phyloP scores from a whole-genome alignment of 2,113 vertebrate genomes.

The Oreochromis niloticus region DNA sequence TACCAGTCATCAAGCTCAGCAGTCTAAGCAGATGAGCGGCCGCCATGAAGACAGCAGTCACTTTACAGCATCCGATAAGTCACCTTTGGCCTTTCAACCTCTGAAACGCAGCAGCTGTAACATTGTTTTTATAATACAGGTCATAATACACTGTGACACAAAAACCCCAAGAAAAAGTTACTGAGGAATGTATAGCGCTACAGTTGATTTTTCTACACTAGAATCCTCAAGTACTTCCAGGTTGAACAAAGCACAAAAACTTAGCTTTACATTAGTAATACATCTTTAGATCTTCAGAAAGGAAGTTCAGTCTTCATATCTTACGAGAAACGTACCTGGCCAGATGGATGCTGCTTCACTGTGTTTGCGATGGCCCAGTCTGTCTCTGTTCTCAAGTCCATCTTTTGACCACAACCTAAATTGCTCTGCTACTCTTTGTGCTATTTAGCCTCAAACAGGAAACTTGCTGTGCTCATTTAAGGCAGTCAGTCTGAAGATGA shows the following conservation, averaged over 20 bases:
- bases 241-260: background rate
- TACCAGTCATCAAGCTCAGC: background rate
- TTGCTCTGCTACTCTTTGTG: background rate
- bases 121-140: background rate
- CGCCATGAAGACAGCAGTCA: background rate
- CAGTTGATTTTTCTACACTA: background rate
- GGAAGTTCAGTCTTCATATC: too few species aligned
- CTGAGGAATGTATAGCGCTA: background rate
- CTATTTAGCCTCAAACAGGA: slow-evolving; percentile 1
- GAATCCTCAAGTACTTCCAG: background rate
- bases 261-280: background rate
- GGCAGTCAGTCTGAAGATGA: background rate
- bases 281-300: too few species aligned
- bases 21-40: background rate
- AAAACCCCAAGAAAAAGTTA: background rate
- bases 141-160: background rate
- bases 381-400: background rate
- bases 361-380: too few species aligned
- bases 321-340: too few species aligned
- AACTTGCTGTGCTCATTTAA: background rate
- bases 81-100: background rate
- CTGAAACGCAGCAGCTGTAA: background rate
- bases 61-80: background rate
- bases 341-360: too few species aligned
- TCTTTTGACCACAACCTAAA: background rate